Conservation (phyloP, 2,113 vertebrate genomes). For the Cromileptes altivelis region DNA sequence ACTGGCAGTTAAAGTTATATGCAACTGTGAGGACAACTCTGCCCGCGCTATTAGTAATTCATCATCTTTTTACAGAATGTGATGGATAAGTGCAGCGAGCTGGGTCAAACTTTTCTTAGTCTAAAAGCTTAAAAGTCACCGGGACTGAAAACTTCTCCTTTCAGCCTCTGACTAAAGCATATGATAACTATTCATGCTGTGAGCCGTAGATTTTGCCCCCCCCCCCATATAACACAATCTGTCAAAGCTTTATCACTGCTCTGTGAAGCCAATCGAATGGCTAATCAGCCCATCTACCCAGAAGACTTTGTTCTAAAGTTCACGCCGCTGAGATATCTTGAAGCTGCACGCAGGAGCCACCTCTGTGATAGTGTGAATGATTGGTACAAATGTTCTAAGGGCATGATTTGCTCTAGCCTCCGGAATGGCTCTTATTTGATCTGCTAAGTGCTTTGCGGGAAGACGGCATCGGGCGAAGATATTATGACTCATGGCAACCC, state of each 20-base stretch:
- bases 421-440: conserved; percentile 57
- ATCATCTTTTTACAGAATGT: conserved; percentile 41
- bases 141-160: conserved; percentile 54
- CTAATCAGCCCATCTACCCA: conserved; percentile 70
- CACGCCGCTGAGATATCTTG: conserved; percentile 37
- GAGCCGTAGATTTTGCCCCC: conserved; percentile 40
- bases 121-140: conserved; percentile 62
- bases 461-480: conserved; percentile 51
- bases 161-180: conserved; percentile 54
- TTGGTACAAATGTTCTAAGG: conserved; percentile 63
- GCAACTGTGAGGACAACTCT: conserved; percentile 28
- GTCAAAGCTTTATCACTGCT: conserved; percentile 61
- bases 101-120: conserved; percentile 51
- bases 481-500: conserved; percentile 58
- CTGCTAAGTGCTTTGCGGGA: conserved; percentile 56
- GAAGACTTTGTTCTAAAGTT: conserved; percentile 68
- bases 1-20: conserved; percentile 22
- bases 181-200: conserved; percentile 66
- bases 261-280: conserved; percentile 57
- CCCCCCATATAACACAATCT: conserved; percentile 40
- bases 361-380: conserved; percentile 51
- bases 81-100: conserved; percentile 44
- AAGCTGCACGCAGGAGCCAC: conserved; percentile 34
- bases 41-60: conserved; percentile 52
- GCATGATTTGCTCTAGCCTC: conserved; percentile 65